Base-by-base conservation (phyloP, 64 coral and sea anemone species). In the Stichodactyla mertensii region DNA sequence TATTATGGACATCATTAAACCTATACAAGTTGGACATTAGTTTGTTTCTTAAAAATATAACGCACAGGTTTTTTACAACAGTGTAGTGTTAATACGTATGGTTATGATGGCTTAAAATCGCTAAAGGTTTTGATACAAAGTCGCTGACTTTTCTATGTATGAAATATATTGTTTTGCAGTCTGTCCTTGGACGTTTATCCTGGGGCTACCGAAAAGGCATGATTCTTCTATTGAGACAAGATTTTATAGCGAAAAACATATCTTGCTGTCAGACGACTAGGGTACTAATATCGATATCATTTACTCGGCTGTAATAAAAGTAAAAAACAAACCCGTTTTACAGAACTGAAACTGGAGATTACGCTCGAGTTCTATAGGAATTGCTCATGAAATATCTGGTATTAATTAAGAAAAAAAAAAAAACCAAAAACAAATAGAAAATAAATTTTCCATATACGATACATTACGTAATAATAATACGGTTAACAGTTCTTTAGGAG, bases 381-480 rank as follows among this genome's bases (percentile, higher is more conserved):
- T 27, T 27, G 27, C 69, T 74, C 56, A 58, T 58, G 23, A 74
- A 74, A n/a, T 74, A 27, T 74, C 12, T 10, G 23, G 12, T 23
- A 74, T 74, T 12, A 74, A 74, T 27, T n/a, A n/a, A n/a, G n/a
- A n/a, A n/a, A n/a, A n/a, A n/a, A n/a, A n/a, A n/a, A n/a, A n/a
- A n/a, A n/a, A n/a, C n/a, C n/a, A n/a, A n/a, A n/a, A 74, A 12
- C n/a, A 31, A 11, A 11, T 26, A 31, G 2, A 8, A 71, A 31
- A 12, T 74, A 0, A 12, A 36, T 26, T 74, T 23, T 74, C 27
- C 27, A 4, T n/a, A n/a, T n/a, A 23, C 13, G 24, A 18, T n/a
- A 66, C 27, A 31, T 74, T 74, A 74, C 69, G 27, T 74, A 74
- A 74, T 74, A 74, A 74, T 74, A n/a, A 22, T n/a, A 31, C 24